phyloP scores from a whole-genome alignment of 2,888 invertebrate species.

The Pecten maximus region DNA sequence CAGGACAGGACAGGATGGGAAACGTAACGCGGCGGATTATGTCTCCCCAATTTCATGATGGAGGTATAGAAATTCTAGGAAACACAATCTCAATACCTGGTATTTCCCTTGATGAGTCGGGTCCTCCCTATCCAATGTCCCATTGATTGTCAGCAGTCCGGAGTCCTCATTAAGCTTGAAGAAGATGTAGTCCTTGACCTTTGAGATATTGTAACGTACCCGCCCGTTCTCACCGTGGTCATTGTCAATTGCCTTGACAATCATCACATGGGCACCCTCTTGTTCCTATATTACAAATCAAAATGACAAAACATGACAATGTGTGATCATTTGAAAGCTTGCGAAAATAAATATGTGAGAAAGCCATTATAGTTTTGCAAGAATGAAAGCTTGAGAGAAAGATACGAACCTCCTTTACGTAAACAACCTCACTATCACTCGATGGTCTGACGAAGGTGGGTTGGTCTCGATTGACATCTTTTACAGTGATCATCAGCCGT shows the following conservation, averaged over 20 bases:
- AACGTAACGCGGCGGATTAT: too few relatives aligned
- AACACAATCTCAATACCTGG: conserved; percentile 84
- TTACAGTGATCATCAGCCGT: conserved; percentile 55
- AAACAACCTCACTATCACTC: conserved; percentile 57
- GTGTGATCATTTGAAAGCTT: not conserved
- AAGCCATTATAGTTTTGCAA: not conserved
- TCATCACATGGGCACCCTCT: conserved; percentile 66
- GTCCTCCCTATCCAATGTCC: conserved; percentile 89
- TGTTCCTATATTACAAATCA: conserved; percentile 67
- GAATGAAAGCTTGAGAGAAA: conserved; percentile 9
- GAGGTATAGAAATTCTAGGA: too few relatives aligned
- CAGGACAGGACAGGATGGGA: too few relatives aligned
- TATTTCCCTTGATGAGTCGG: conserved; percentile 86
- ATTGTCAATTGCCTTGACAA: conserved; percentile 89
- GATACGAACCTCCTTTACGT: conserved; percentile 58
- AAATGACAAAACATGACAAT: not conserved
- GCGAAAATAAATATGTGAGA: not conserved
- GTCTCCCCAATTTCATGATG: too few relatives aligned
- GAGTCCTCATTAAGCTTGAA: conserved; percentile 91
- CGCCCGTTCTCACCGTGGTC: conserved; percentile 94
- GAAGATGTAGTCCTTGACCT: conserved; percentile 88
- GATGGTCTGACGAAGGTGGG: conserved; percentile 83
- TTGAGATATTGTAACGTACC: conserved; percentile 90
- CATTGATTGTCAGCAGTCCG: conserved; percentile 89
- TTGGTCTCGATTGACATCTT: conserved; percentile 94